Evolutionary conservation across 2,888 invertebrate genomes (phyloP).

Genomic region (Metallyticus violacea): DNA sequence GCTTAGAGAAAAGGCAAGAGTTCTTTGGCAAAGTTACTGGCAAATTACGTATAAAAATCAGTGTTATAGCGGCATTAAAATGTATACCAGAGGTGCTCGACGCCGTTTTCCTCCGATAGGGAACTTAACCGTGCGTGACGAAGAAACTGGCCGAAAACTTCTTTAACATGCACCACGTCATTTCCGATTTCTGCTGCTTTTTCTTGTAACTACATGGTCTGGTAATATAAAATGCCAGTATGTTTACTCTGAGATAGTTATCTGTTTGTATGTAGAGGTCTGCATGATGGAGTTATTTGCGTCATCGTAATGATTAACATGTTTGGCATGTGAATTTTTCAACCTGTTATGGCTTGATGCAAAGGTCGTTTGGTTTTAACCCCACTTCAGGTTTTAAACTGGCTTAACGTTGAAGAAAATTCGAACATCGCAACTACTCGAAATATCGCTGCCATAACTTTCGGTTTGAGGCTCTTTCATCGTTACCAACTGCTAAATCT

Average conservation of each 20-base stretch:
- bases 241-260: background rate
- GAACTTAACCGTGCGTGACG: background rate
- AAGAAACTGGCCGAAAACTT: background rate
- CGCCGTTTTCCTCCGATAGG: background rate
- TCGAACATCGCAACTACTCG: too few species aligned
- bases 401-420: background rate
- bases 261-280: background rate
- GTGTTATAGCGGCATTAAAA: too few species aligned
- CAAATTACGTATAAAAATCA: too few species aligned
- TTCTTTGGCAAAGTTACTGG: too few species aligned
- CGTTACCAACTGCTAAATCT: too few species aligned
- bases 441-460: too few species aligned
- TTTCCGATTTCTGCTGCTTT: background rate
- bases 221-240: background rate
- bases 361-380: background rate
- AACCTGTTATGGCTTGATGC: background rate
- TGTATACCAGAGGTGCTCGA: background rate
- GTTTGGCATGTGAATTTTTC: background rate
- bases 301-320: background rate
- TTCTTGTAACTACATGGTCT: too few species aligned
- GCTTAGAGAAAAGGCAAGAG: background rate
- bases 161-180: background rate
- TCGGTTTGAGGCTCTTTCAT: too few species aligned
- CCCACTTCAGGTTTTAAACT: background rate
- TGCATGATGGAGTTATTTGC: background rate